Evolutionary conservation across 2,797 vertebrate genomes (phyloP).

Genomic region (Morelia viridis): DNA sequence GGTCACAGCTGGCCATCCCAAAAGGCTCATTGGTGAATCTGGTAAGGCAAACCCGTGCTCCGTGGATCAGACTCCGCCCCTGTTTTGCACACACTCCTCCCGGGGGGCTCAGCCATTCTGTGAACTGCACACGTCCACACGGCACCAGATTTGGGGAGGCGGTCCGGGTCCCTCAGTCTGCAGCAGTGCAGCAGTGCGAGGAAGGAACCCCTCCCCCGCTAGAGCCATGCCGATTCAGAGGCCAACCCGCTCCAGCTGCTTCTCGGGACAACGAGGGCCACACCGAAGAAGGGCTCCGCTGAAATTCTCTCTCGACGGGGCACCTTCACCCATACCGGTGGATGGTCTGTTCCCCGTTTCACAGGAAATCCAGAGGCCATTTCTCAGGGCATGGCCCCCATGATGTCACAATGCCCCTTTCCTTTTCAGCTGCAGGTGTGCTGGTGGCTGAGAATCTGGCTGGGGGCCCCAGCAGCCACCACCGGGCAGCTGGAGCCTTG

Average conservation of each 20-base stretch:
- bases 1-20: neutral
- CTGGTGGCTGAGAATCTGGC: neutral
- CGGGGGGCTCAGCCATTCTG: neutral
- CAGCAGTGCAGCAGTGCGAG: too few species aligned
- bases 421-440: neutral
- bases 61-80: neutral
- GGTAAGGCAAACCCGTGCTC: neutral
- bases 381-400: neutral
- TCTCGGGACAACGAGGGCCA: neutral
- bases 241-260: too few species aligned
- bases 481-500: neutral
- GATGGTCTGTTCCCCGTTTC: neutral
- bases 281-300: neutral
- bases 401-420: slow-evolving; percentile 13
- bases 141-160: neutral
- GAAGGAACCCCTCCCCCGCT: neutral
- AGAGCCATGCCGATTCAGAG: neutral
- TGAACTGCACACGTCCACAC: neutral
- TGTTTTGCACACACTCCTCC: neutral
- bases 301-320: neutral
- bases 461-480: neutral
- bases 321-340: neutral
- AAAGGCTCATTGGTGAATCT: neutral
- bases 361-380: too few species aligned
- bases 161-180: neutral